A percentile compares a stretch with the other conserved stretches of the same genome.
Evolutionary conservation across 2,113 vertebrate genomes (phyloP).

Genomic region (Caracal caracal): DNA sequence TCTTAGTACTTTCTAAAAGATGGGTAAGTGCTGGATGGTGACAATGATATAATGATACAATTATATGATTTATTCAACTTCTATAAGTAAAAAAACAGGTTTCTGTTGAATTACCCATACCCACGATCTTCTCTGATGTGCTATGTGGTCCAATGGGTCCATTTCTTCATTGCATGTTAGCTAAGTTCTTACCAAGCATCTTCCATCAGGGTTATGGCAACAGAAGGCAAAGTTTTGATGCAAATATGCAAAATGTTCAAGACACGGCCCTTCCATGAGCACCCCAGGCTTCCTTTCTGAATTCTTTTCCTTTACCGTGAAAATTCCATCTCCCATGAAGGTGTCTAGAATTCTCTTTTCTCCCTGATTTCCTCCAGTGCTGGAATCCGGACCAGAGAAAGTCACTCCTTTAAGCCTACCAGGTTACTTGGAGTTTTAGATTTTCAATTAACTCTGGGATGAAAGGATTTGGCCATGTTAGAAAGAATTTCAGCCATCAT

Average conservation of each 20-base stretch:
- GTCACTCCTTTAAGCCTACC: background rate
- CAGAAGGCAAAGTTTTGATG: background rate
- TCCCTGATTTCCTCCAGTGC: background rate
- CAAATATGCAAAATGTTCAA: background rate
- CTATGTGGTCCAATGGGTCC: background rate
- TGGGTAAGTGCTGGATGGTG: background rate
- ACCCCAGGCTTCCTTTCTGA: background rate
- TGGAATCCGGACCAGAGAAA: background rate
- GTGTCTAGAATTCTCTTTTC: background rate
- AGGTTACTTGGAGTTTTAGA: background rate
- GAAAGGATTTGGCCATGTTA: background rate
- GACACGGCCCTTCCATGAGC: background rate
- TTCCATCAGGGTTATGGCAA: background rate
- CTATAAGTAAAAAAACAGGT: background rate
- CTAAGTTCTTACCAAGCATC: background rate
- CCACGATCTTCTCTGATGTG: background rate
- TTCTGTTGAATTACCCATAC: background rate
- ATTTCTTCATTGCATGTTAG: background rate
- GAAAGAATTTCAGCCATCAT: background rate
- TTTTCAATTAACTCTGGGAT: constrained; percentile 26
- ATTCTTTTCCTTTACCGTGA: background rate
- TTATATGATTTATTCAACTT: background rate
- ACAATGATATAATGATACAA: background rate
- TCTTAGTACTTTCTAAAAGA: background rate
- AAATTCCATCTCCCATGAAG: background rate